These are phyloP conservation scores for Megaceryle alcyon DNA, from an alignment of 2,797 vertebrate genomes.

Conservation along the genomic window DNA sequence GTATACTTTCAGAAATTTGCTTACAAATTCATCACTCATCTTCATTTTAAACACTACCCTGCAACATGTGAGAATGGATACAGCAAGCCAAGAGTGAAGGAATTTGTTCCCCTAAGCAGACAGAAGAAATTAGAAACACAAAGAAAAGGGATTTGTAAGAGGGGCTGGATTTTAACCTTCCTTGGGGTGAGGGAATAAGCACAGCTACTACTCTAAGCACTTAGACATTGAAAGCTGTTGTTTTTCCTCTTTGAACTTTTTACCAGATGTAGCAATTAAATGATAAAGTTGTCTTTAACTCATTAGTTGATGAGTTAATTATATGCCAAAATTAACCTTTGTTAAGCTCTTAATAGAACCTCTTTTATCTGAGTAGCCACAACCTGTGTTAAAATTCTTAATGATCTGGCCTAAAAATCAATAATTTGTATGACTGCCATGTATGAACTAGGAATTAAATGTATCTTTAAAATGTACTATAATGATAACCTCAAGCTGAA, in stretches of 20 bases:
- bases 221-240: slow-evolving; percentile 57
- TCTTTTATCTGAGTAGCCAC: slow-evolving; percentile 57
- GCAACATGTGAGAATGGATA: not conserved
- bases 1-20: not conserved
- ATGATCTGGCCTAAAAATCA: slow-evolving; percentile 62
- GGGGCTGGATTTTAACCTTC: slow-evolving; percentile 46
- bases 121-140: slow-evolving; percentile 19
- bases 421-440: slow-evolving; percentile 66
- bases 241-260: slow-evolving; percentile 67
- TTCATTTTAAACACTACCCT: not conserved
- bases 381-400: slow-evolving; percentile 67
- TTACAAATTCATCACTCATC: not conserved
- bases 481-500: slow-evolving; percentile 72
- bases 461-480: slow-evolving; percentile 53
- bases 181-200: slow-evolving; percentile 46
- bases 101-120: slow-evolving; percentile 7
- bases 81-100: not conserved
- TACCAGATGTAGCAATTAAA: slow-evolving; percentile 64
- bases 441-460: slow-evolving; percentile 54
- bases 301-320: slow-evolving; percentile 66
- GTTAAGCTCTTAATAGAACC: slow-evolving; percentile 65
- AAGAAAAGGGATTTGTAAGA: slow-evolving; percentile 47
- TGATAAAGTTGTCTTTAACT: slow-evolving; percentile 66
- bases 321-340: slow-evolving; percentile 66
- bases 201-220: not conserved